Evolutionary conservation across 2,113 vertebrate genomes (phyloP), one percentile per base, ranked within the genome.

Genomic region (Taurulus bubalis): DNA sequence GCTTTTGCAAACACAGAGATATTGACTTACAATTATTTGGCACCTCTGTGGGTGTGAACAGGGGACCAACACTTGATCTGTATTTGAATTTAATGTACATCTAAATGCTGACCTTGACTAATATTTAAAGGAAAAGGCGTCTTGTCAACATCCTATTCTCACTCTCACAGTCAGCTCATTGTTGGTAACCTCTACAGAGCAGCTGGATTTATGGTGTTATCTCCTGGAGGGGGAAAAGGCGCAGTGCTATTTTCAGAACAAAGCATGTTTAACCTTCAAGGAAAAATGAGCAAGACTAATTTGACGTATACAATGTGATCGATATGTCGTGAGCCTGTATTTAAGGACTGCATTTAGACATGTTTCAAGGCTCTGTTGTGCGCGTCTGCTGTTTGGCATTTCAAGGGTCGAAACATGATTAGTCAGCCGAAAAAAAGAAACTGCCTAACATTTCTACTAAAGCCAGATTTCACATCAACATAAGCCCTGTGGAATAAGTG

Each of bases 251-350:
- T 68, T 24, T 58, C 49, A 53, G 47, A 67, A 32, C 34, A 69
- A 84, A 79, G 3, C 45, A 14, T 10, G 1, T 76, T 60, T 53
- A 80, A 75, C 72, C 72, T 76, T 76, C 32, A 60, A 69, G 10
- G 12, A 22, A 40, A 72, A 58, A 51, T 7, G n/a, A 53, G 45
- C 6, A 34, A 6, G 16, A 51, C 59, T 16, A 12, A n/a, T 59
- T 16, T 34, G 42, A 71, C 12, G 53, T 36, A n/a, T 40, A 3
- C 68, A 34, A 76, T 71, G 1, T 22, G 56, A 42, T 63, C 56
- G 11, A 15, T 36, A 47, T 34, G 62, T 42, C 30, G 24, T 3
- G n/a, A 42, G 26, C 53, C 36, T 11, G n/a, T 15, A 56, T 66
- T 77, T 77, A 49, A 59, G n/a, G 28, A 60, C 36, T 69, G n/a